Evolutionary conservation across 2,797 vertebrate species (phyloP).

Genomic region (Myotis findleyi): DNA sequence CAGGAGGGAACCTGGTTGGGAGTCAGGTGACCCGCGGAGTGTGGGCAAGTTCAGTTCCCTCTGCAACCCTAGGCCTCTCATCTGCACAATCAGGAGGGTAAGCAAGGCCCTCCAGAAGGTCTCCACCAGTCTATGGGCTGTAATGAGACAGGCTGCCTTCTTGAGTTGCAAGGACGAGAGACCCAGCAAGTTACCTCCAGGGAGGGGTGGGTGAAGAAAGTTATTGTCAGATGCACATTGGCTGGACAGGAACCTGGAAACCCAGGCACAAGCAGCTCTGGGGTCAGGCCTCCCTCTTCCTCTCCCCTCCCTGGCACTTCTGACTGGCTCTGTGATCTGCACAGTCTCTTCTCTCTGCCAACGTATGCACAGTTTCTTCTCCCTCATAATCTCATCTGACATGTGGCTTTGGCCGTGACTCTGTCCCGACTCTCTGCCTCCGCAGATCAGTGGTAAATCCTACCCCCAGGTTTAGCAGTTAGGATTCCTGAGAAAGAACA

Average conservation of each 20-base stretch:
- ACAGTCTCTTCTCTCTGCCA: neutral
- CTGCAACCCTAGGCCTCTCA: neutral
- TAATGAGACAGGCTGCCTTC: neutral
- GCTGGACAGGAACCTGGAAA: neutral
- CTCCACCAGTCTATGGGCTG: neutral
- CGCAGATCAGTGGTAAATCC: neutral
- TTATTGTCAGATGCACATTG: neutral
- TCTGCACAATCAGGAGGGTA: neutral
- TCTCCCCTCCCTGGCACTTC: neutral
- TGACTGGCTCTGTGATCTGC: neutral
- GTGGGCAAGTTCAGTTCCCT: neutral
- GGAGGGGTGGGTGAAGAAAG: neutral
- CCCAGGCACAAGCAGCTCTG: neutral
- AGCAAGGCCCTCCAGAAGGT: neutral
- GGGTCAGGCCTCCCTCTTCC: neutral
- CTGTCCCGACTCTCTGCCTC: neutral
- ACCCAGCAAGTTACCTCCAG: neutral
- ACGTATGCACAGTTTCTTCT: neutral
- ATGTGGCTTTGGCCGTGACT: neutral
- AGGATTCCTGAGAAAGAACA: neutral
- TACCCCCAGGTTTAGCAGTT: neutral
- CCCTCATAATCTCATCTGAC: neutral
- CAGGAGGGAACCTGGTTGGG: neutral
- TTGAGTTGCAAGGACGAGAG: neutral
- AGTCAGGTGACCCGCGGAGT: neutral